Percentiles rank a stretch among this genome's conserved stretches.
Conservation (phyloP, 2,797 vertebrate genomes). For the Spinus olivaceus region DNA sequence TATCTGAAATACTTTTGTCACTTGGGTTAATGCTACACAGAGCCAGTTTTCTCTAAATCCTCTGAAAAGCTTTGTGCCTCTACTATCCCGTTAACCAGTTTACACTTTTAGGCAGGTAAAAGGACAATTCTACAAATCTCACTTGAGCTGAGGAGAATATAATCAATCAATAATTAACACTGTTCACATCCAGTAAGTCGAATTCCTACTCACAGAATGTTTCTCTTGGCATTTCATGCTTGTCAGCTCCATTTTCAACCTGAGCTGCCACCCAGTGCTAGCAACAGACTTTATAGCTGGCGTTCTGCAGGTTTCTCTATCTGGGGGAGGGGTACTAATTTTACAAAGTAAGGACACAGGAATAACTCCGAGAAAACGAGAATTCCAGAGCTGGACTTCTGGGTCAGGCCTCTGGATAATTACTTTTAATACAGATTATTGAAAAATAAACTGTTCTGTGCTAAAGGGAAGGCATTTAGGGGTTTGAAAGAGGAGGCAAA, state of each 20-base stretch:
- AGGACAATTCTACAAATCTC: not conserved
- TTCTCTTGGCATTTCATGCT: not conserved
- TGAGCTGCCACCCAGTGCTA: not conserved
- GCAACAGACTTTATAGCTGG: not conserved
- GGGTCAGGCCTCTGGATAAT: not conserved
- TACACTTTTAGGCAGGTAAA: not conserved
- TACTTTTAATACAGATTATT: not conserved
- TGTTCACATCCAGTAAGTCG: not conserved
- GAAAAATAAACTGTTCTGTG: not conserved
- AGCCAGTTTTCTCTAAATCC: not conserved
- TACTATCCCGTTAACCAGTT: not conserved
- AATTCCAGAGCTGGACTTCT: not conserved
- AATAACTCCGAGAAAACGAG: not conserved
- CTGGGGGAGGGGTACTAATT: not conserved
- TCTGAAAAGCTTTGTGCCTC: not conserved
- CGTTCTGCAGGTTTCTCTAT: not conserved
- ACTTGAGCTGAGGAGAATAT: not conserved
- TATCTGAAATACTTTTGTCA: not conserved
- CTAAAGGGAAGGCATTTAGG: not conserved
- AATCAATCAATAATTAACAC: slow-evolving; percentile 62
- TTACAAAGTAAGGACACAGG: not conserved
- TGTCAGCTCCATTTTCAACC: not conserved
- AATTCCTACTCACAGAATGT: slow-evolving; percentile 1
- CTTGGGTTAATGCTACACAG: not conserved
- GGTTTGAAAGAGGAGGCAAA: not conserved